Evolutionary conservation across 2,113 vertebrate genomes (phyloP).

Genomic region (Pterocles gutturalis): DNA sequence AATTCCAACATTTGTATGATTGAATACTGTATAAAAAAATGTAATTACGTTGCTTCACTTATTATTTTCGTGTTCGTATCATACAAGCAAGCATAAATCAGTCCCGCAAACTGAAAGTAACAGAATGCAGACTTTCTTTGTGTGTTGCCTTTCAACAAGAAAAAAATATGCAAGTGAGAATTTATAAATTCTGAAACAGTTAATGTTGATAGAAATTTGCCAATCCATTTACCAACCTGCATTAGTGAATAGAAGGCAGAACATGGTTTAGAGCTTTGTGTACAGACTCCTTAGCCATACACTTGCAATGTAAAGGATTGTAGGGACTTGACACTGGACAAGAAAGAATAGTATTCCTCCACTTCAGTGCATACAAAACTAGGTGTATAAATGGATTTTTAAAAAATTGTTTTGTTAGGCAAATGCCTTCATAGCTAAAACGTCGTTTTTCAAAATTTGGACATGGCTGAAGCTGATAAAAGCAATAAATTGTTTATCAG

Average conservation of each 20-base stretch:
- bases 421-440: neutral
- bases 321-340: neutral
- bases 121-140: neutral
- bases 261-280: neutral
- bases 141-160: neutral
- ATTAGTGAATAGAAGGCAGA: neutral
- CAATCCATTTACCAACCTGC: neutral
- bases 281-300: neutral
- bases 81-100: neutral
- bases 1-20: neutral
- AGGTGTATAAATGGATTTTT: too few relatives aligned
- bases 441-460: neutral
- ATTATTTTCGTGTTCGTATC: neutral
- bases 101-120: neutral
- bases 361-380: too few relatives aligned
- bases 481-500: neutral
- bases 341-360: neutral
- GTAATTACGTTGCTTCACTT: neutral
- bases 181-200: neutral
- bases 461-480: neutral
- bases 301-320: neutral
- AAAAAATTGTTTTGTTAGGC: neutral
- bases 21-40: neutral
- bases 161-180: neutral
- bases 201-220: neutral